A percentile compares a stretch with the other conserved stretches of the same genome.
These are phyloP conservation scores for Mastomys natalensis DNA, from an alignment of 2,113 vertebrate genomes.

Conservation along the genomic window DNA sequence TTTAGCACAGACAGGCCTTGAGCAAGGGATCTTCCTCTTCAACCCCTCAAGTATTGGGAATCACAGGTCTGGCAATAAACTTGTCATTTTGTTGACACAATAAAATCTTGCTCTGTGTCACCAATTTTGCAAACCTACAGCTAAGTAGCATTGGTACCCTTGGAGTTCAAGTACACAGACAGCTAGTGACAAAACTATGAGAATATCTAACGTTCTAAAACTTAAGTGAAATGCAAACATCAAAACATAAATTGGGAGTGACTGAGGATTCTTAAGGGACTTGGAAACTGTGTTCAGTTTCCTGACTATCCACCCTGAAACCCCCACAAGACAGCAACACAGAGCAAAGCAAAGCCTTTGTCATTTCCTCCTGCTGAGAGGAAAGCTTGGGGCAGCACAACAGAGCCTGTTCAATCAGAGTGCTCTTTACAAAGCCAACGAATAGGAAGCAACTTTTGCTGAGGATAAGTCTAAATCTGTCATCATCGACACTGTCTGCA, in stretches of 20 bases:
- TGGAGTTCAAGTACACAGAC: neutral
- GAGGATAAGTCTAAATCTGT: neutral
- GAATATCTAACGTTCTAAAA: neutral
- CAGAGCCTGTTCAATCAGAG: neutral
- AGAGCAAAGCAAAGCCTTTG: neutral
- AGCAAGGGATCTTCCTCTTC: neutral
- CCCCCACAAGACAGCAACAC: neutral
- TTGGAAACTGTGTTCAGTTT: neutral
- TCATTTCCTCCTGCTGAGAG: neutral
- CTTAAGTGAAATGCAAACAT: constrained; percentile 16
- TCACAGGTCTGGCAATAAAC: neutral
- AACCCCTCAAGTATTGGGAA: too few species aligned
- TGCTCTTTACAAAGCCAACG: neutral
- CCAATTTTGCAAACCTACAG: neutral
- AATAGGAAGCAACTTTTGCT: neutral
- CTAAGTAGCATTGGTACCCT: neutral
- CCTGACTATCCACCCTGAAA: neutral
- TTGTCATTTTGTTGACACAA: neutral
- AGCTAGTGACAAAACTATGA: neutral
- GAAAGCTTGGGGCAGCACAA: neutral
- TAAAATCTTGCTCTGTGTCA: constrained; percentile 18
- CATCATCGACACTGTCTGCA: neutral
- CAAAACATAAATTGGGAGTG: neutral
- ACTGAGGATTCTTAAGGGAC: neutral
- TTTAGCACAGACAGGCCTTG: neutral